phyloP scores from a whole-genome alignment of 2,113 vertebrate genomes.

The Heliornis fulica region DNA sequence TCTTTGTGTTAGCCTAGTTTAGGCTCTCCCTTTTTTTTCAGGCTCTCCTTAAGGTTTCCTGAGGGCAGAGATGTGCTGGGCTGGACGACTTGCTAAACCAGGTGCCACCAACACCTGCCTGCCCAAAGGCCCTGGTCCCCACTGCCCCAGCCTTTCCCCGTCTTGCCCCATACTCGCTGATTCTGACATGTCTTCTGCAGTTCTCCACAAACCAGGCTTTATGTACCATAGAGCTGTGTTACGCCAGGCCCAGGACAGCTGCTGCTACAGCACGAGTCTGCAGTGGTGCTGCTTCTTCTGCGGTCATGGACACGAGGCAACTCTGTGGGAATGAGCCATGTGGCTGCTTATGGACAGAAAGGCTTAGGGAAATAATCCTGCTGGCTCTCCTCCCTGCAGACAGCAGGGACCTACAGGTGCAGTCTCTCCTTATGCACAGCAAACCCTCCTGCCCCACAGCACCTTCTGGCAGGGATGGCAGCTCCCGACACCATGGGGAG shows the following conservation, averaged over 20 bases:
- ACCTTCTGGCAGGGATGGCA: background rate
- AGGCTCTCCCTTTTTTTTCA: conserved; percentile 5
- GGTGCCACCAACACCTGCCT: background rate
- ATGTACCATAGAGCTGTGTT: background rate
- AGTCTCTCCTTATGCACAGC: background rate
- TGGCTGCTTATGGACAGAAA: background rate
- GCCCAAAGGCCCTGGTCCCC: background rate
- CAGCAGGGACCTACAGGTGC: background rate
- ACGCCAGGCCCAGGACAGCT: too few relatives aligned
- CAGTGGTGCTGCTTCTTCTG: background rate
- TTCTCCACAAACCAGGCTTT: background rate
- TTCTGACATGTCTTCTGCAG: background rate
- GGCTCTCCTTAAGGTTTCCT: too few relatives aligned
- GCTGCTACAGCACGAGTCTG: background rate
- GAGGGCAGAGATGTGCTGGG: background rate
- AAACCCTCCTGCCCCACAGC: background rate
- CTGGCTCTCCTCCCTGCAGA: background rate
- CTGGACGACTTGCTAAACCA: background rate
- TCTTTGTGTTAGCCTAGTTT: background rate
- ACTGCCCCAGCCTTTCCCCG: background rate
- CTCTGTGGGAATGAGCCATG: background rate
- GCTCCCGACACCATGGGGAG: background rate
- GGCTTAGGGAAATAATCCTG: background rate
- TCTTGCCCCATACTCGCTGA: background rate
- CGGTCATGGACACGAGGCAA: background rate